phyloP scores from a whole-genome alignment of 2,113 vertebrate genomes.

The Hippocampus abdominalis region DNA sequence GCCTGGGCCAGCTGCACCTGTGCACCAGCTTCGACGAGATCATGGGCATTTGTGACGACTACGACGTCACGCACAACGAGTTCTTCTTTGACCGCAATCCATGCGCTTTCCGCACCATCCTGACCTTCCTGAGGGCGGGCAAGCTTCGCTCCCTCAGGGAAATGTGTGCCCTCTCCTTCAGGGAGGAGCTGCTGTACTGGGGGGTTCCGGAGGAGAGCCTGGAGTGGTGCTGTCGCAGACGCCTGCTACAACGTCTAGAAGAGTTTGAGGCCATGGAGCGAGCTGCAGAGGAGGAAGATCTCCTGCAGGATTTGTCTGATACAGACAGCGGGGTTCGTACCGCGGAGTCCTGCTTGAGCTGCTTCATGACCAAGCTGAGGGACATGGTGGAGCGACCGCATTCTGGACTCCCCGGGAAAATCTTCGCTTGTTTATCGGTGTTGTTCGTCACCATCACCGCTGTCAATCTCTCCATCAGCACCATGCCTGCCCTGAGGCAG shows the following conservation, averaged over 20 bases:
- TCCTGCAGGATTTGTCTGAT: constrained; percentile 68
- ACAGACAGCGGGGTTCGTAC: constrained; percentile 66
- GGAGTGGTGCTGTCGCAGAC: constrained; percentile 92
- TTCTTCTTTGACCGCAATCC: constrained; percentile 98
- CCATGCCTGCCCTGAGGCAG: constrained; percentile 91
- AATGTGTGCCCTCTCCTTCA: constrained; percentile 94
- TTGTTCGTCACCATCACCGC: constrained; percentile 96
- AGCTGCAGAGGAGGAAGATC: constrained; percentile 79
- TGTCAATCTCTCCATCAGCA: constrained; percentile 95
- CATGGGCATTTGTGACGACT: constrained; percentile 92
- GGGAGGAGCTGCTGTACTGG: constrained; percentile 97
- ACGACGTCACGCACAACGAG: constrained; percentile 88
- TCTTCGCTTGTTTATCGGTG: constrained; percentile 95
- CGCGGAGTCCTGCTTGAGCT: constrained; percentile 72
- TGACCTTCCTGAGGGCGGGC: constrained; percentile 90
- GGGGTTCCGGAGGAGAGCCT: constrained; percentile 89
- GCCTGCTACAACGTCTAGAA: constrained; percentile 89
- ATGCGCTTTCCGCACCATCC: constrained; percentile 89
- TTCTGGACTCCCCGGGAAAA: constrained; percentile 94
- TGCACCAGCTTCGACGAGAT: constrained; percentile 96
- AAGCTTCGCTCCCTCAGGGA: constrained; percentile 89
- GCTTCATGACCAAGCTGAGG: constrained; percentile 86
- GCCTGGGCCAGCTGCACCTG: constrained; percentile 86
- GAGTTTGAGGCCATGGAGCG: constrained; percentile 88
- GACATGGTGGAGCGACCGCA: constrained; percentile 98